phyloP scores from a whole-genome alignment of 2,797 vertebrate species.

The Chaenodraco wilsoni region DNA sequence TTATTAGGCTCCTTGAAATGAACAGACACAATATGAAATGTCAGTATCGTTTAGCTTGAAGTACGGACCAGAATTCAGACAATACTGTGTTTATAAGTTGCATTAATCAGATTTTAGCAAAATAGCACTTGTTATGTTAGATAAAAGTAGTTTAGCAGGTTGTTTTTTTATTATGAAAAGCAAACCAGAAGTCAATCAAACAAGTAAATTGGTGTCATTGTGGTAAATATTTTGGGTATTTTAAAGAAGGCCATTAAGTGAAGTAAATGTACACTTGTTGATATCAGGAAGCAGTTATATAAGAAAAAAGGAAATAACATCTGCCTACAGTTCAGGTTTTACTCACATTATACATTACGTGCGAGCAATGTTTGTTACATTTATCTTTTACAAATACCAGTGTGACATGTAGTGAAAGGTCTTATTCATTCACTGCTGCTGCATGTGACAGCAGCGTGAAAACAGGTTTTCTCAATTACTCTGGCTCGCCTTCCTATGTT shows the following conservation, averaged over 20 bases:
- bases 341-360: slow-evolving; percentile 30
- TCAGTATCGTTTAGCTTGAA: background rate
- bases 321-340: slow-evolving; percentile 6
- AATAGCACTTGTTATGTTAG: background rate
- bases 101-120: background rate
- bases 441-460: slow-evolving; percentile 55
- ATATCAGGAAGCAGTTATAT: background rate
- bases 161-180: background rate
- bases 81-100: background rate
- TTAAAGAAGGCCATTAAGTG: background rate
- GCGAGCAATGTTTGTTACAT: slow-evolving; percentile 22
- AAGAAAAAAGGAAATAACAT: background rate
- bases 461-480: slow-evolving; percentile 68
- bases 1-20: slow-evolving; percentile 8
- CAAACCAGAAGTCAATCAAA: background rate
- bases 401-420: slow-evolving; percentile 39
- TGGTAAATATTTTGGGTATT: background rate
- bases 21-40: background rate
- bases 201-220: background rate
- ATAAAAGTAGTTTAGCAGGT: background rate
- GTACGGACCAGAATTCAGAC: too few species aligned
- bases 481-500: slow-evolving; percentile 34
- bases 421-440: slow-evolving; percentile 44
- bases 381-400: slow-evolving; percentile 34
- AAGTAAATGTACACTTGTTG: background rate